Percentiles rank a stretch among this genome's conserved stretches.
These are phyloP conservation scores for human (Homo sapiens) DNA, from an alignment of 2,113 vertebrate species.

Conservation along the genomic window GRCh38 chr22:23318001-23318500, in stretches of 20 bases:
- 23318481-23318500: not conserved
- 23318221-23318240: not conserved
- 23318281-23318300: not conserved
- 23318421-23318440: not conserved
- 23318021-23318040: slow-evolving; percentile 54
- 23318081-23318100: not conserved
- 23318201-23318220: fast-evolving
- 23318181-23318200: not conserved
- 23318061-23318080: not conserved
- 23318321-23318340: not conserved
- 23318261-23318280: fast-evolving
- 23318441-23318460: not conserved
- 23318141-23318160: not conserved
- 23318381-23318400: fast-evolving
- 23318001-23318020: slow-evolving; percentile 43
- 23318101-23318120: no score
- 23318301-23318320: not conserved
- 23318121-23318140: fast-evolving
- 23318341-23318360: not conserved
- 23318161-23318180: not conserved
- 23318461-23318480: not conserved
- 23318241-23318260: fast-evolving
- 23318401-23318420: fast-evolving
- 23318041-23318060: not conserved
- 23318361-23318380: not conserved